Evolutionary conservation across 2,113 vertebrate species (phyloP).

Genomic region (Oostethus manadensis): DNA sequence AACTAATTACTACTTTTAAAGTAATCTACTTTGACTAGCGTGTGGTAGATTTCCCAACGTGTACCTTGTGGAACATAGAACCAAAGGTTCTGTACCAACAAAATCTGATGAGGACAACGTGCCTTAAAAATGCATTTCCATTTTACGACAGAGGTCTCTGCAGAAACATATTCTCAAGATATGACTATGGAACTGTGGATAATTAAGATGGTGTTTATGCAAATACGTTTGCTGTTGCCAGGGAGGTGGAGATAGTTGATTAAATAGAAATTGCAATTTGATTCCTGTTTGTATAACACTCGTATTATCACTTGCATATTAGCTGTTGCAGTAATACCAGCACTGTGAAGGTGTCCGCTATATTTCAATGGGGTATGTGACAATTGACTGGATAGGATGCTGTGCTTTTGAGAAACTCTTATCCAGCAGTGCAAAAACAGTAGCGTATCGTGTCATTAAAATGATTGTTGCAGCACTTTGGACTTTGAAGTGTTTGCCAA

Average conservation of each 20-base stretch:
- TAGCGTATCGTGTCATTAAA: slow-evolving; percentile 15
- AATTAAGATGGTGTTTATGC: slow-evolving; percentile 66
- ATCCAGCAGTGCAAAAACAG: slow-evolving; percentile 22
- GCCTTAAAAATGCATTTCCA: not conserved
- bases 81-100: too few relatives aligned
- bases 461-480: slow-evolving; percentile 25
- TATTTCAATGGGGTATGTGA: slow-evolving; percentile 43
- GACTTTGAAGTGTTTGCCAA: slow-evolving; percentile 21
- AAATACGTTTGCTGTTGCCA: slow-evolving; percentile 58
- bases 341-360: slow-evolving; percentile 51
- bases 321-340: slow-evolving; percentile 50
- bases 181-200: slow-evolving; percentile 59
- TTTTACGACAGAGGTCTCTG: not conserved
- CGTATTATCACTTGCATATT: slow-evolving; percentile 56
- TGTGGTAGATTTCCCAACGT: too few relatives aligned
- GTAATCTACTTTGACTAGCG: too few relatives aligned
- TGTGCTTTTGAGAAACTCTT: not conserved
- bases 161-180: slow-evolving; percentile 33
- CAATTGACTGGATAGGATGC: slow-evolving; percentile 23
- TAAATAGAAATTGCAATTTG: slow-evolving; percentile 49
- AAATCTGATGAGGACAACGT: too few relatives aligned
- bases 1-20: too few relatives aligned
- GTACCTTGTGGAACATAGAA: too few relatives aligned
- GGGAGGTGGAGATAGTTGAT: slow-evolving; percentile 47
- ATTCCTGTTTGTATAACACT: slow-evolving; percentile 52